Conservation (phyloP, 1,140 invertebrate species). For the Leucophenga varia region DNA sequence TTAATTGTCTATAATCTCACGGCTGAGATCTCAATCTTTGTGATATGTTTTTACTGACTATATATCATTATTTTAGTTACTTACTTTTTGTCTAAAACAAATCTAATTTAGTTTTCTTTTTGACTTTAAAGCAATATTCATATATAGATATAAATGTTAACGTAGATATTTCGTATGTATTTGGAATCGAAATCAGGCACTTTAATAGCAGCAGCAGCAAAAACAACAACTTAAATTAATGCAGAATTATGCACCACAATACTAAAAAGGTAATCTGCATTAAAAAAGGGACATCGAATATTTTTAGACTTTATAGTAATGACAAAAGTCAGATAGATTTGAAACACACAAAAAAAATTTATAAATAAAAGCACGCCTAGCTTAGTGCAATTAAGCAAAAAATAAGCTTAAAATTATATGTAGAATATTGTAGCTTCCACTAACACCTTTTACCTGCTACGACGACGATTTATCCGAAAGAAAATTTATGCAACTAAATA, state of each 20-base stretch:
- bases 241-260: slow-evolving; percentile 5
- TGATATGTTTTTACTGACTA: slow-evolving; percentile 21
- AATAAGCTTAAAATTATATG: background rate
- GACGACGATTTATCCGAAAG: slow-evolving; percentile 11
- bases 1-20: slow-evolving; percentile 35
- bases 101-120: background rate
- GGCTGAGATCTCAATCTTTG: slow-evolving; percentile 53
- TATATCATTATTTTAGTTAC: too few species aligned
- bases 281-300: too few species aligned
- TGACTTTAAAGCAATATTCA: slow-evolving; percentile 16
- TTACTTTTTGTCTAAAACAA: too few species aligned
- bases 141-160: slow-evolving; percentile 4
- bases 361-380: slow-evolving; percentile 27
- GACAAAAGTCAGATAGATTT: too few species aligned
- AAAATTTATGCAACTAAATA: slow-evolving; percentile 38
- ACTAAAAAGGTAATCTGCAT: slow-evolving; percentile 18
- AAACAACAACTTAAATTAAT: slow-evolving; percentile 1
- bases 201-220: too few species aligned
- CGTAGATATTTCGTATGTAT: slow-evolving; percentile 5
- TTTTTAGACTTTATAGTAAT: too few species aligned
- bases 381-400: slow-evolving; percentile 34
- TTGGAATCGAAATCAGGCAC: slow-evolving; percentile 10
- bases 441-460: slow-evolving; percentile 14
- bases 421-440: background rate
- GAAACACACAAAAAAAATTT: too few species aligned